Evolutionary conservation across 2,113 vertebrate species (phyloP).

Genomic region (Phocoena phocoena): DNA sequence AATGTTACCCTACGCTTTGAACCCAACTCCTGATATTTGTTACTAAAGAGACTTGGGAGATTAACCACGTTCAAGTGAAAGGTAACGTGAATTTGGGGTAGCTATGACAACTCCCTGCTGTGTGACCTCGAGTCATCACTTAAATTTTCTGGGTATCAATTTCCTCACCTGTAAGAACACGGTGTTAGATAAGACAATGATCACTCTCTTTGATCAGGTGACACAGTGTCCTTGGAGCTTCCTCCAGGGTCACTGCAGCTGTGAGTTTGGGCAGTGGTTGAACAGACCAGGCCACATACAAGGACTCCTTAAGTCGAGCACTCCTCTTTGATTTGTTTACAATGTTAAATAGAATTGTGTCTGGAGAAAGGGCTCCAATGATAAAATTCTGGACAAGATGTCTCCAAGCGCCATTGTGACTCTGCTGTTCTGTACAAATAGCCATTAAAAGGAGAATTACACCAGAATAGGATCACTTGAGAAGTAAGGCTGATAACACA

Average conservation of each 20-base stretch:
- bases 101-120: background rate
- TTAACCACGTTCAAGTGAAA: background rate
- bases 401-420: conserved; percentile 11
- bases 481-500: conserved; percentile 11
- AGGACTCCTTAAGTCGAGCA: background rate
- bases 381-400: conserved; percentile 22
- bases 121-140: background rate
- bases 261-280: background rate
- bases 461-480: background rate
- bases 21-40: background rate
- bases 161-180: background rate
- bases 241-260: background rate
- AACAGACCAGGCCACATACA: background rate
- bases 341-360: background rate
- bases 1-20: background rate
- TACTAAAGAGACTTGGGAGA: background rate
- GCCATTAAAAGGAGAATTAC: conserved; percentile 43
- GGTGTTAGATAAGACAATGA: background rate
- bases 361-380: background rate
- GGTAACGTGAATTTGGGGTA: background rate
- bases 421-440: conserved; percentile 52
- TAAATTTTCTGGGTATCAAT: background rate
- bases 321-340: conserved; percentile 16
- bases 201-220: background rate
- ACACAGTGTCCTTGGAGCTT: background rate